These are phyloP conservation scores for human (Homo sapiens) DNA, from an alignment of 2,113 vertebrate genomes.

Conservation along the genomic window GRCh38 chr1:111277501-111278000, in stretches of 20 bases:
- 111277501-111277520: background rate
- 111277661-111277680: too few relatives aligned
- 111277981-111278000: background rate
- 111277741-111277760: too few relatives aligned
- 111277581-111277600: too few relatives aligned
- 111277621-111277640: background rate
- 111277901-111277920: background rate
- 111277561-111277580: background rate
- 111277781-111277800: too few relatives aligned
- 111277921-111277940: background rate
- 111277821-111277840: too few relatives aligned
- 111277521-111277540: background rate
- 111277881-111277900: background rate
- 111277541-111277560: background rate
- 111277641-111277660: too few relatives aligned
- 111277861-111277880: background rate
- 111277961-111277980: background rate
- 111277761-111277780: too few relatives aligned
- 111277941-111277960: background rate
- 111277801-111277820: too few relatives aligned
- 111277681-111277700: too few relatives aligned
- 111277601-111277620: too few relatives aligned
- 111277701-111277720: too few relatives aligned
- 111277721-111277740: too few relatives aligned
- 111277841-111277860: background rate